Percentiles rank a stretch among this genome's conserved stretches.
phyloP scores from a whole-genome alignment of 2,113 vertebrate species.

The Sander lucioperca region DNA sequence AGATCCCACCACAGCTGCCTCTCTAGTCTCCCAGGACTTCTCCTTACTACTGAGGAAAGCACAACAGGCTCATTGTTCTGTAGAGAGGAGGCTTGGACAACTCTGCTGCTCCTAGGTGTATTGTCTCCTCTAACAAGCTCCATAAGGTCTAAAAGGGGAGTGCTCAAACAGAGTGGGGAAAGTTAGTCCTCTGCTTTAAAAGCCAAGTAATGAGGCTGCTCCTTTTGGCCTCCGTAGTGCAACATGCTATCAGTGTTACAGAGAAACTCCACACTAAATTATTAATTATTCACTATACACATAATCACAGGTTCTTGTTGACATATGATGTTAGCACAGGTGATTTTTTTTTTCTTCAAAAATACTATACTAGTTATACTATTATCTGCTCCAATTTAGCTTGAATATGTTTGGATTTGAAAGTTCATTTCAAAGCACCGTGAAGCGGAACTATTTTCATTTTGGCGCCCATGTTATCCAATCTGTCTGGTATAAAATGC shows the following conservation, averaged over 20 bases:
- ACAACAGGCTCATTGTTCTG: conserved; percentile 86
- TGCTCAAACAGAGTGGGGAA: conserved; percentile 52
- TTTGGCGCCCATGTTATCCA: too few species aligned
- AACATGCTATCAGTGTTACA: background rate
- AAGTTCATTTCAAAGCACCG: too few species aligned
- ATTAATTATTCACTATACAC: background rate
- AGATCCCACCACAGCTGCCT: conserved; percentile 84
- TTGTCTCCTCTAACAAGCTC: conserved; percentile 74
- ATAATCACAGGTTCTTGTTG: background rate
- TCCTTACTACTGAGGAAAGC: conserved; percentile 74
- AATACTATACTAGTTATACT: too few species aligned
- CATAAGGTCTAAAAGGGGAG: conserved; percentile 67
- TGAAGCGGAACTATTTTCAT: too few species aligned
- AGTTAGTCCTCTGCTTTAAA: conserved; percentile 67
- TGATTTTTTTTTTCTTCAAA: background rate
- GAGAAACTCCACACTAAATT: background rate
- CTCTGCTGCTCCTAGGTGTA: conserved; percentile 72
- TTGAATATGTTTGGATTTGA: background rate
- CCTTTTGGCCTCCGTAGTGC: conserved; percentile 44
- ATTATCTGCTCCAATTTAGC: background rate
- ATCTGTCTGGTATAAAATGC: too few species aligned
- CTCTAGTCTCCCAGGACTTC: conserved; percentile 80
- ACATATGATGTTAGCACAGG: too few species aligned
- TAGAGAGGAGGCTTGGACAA: conserved; percentile 73
- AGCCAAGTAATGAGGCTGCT: conserved; percentile 72